A percentile compares a stretch with the other conserved stretches of the same genome.
phyloP scores from a whole-genome alignment of 2,797 vertebrate genomes.

The Myripristis jacobus region DNA sequence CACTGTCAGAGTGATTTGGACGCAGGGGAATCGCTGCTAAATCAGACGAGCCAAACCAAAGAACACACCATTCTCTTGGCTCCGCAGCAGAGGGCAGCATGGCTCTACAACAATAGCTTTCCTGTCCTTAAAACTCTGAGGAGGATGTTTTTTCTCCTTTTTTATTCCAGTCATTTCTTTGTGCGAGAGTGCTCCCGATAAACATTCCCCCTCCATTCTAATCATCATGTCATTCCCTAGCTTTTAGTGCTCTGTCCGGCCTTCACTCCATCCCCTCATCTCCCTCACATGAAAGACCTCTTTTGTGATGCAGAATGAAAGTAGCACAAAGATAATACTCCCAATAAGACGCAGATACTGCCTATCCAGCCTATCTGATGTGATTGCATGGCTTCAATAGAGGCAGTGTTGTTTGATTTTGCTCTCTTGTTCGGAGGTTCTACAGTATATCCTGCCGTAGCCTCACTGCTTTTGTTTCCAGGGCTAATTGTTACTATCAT shows the following conservation, averaged over 20 bases:
- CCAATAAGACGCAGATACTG: slow-evolving; percentile 76
- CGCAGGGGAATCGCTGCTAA: slow-evolving; percentile 25
- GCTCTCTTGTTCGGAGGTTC: slow-evolving; percentile 53
- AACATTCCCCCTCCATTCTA: slow-evolving; percentile 81
- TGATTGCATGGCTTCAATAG: slow-evolving; percentile 74
- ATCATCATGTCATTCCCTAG: slow-evolving; percentile 83
- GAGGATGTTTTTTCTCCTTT: slow-evolving; percentile 62
- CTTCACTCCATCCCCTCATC: slow-evolving; percentile 78
- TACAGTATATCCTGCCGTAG: slow-evolving; percentile 53
- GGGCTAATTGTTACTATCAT: slow-evolving; percentile 69
- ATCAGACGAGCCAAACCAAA: slow-evolving; percentile 35
- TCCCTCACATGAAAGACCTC: slow-evolving; percentile 81
- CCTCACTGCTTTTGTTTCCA: slow-evolving; percentile 62
- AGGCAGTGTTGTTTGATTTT: slow-evolving; percentile 70
- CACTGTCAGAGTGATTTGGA: neutral
- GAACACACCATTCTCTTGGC: neutral
- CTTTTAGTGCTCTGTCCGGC: slow-evolving; percentile 81
- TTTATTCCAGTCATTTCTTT: slow-evolving; percentile 77
- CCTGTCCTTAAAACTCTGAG: slow-evolving; percentile 42
- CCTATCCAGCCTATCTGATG: slow-evolving; percentile 72
- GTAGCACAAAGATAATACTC: slow-evolving; percentile 78
- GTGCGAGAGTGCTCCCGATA: slow-evolving; percentile 80
- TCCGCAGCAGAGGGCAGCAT: slow-evolving; percentile 84
- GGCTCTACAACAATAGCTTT: slow-evolving; percentile 59
- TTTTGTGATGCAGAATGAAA: slow-evolving; percentile 83